A percentile compares a stretch with the other conserved stretches of the same genome.
These are phyloP conservation scores for Sylvilagus bachmani DNA, from an alignment of 2,113 vertebrate genomes.

Conservation along the genomic window DNA sequence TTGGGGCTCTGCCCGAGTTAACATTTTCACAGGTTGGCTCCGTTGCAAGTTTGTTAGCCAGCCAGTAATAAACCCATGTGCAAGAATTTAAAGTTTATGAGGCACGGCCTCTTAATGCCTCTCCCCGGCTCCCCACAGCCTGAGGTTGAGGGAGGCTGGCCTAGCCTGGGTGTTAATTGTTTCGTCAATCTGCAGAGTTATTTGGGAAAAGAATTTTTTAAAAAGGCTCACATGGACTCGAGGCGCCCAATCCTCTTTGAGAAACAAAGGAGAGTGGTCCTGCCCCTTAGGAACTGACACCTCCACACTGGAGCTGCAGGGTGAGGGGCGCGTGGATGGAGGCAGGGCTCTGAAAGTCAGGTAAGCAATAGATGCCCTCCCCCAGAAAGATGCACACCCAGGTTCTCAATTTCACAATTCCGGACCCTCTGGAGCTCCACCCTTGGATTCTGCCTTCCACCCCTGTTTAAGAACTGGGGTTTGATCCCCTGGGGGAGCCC, in stretches of 20 bases:
- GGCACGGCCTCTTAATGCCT: slow-evolving; percentile 82
- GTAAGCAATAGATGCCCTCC: neutral
- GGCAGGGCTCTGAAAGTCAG: neutral
- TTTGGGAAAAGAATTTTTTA: neutral
- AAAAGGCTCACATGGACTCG: slow-evolving; percentile 43
- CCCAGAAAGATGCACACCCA: slow-evolving; percentile 18
- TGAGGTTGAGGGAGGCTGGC: slow-evolving; percentile 72
- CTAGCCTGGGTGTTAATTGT: slow-evolving; percentile 80
- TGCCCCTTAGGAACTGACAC: neutral
- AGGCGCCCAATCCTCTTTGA: slow-evolving; percentile 31
- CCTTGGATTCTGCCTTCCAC: neutral
- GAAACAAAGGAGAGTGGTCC: slow-evolving; percentile 64
- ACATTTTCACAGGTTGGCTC: slow-evolving; percentile 84
- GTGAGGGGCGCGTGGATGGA: neutral
- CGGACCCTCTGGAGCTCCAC: neutral
- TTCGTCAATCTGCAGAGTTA: slow-evolving; percentile 77
- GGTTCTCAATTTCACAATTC: neutral
- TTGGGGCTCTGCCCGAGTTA: slow-evolving; percentile 79
- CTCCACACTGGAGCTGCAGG: neutral
- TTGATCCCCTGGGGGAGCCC: neutral
- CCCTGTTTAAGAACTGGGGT: slow-evolving; percentile 20
- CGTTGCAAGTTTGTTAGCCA: slow-evolving; percentile 80
- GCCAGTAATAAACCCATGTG: slow-evolving; percentile 77
- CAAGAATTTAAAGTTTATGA: slow-evolving; percentile 85
- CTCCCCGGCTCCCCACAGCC: slow-evolving; percentile 62